Evolutionary conservation across 2,113 vertebrate genomes (phyloP), one percentile per base, ranked within the genome.

Genomic region (Cryptotis parvus): DNA sequence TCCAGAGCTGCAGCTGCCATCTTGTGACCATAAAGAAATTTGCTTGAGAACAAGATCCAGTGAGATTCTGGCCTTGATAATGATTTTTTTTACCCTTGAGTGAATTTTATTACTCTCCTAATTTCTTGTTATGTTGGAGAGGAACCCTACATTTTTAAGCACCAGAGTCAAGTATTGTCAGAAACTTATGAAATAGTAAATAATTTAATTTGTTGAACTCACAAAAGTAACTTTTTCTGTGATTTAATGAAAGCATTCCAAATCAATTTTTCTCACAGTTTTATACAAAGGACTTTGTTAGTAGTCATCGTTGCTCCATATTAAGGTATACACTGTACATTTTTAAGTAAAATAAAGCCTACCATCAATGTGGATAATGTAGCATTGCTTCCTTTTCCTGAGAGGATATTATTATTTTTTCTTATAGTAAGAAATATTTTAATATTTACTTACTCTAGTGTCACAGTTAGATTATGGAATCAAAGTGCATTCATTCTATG

Each of bases 301-400:
- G 68, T 76, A 72, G 87, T 33, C 41, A 7, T 39, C 63, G 37
- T 73, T 73, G 18, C 35, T 85, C 22, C 26, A 73, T 78, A 78
- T 78, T 45, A 65, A 27, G 14, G 12, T 11, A 41, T 0, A 52
- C 8, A 22, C 76, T 83, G 63, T 61, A 66, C 10, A 29, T 20
- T 68, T 65, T 94, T 80, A 84, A 94, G 80, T 87, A 81, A 90
- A 91, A 77, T 70, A 22, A 79, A 16, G 69, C n/a, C 75, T 35
- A 77, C 0, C 73, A 33, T 72, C 29, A 37, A 68, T 49, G 39
- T 15, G 39, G 45, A 76, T 15, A 84, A 63, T 84, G 3, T 77
- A 24, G 22, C 41, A 33, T 20, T 31, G 8, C 77, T 86, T 86
- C 41, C 35, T 45, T 74, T 82, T 90, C 87, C 35, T 63, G 11